A percentile compares a stretch with the other conserved stretches of the same genome.
phyloP scores from a whole-genome alignment of 2,888 invertebrate genomes.

The Drosophila rubida region DNA sequence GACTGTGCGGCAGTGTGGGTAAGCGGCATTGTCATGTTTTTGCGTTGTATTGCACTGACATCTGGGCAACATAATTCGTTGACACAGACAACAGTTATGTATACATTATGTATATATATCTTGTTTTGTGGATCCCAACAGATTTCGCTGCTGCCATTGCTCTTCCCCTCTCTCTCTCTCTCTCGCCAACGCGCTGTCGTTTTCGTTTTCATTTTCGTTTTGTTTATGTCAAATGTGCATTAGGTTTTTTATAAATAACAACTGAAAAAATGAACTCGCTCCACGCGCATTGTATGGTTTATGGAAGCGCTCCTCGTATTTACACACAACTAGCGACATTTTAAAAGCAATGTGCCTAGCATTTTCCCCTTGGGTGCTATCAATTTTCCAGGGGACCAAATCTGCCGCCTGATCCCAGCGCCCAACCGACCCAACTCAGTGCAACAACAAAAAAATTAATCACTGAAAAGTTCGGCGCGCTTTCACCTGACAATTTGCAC shows the following conservation, averaged over 20 bases:
- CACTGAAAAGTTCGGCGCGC: constrained; percentile 39
- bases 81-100: constrained; percentile 49
- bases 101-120: constrained; percentile 44
- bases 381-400: constrained; percentile 28
- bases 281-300: constrained; percentile 2
- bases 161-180: background rate
- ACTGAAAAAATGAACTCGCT: constrained; percentile 11
- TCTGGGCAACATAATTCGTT: constrained; percentile 72
- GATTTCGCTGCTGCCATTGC: constrained; percentile 31
- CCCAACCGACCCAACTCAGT: background rate
- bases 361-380: constrained; percentile 21
- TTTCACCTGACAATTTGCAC: constrained; percentile 49
- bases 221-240: constrained; percentile 57
- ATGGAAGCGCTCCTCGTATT: constrained; percentile 10
- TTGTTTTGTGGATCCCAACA: constrained; percentile 46
- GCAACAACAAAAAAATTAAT: constrained; percentile 31
- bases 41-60: constrained; percentile 70
- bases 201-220: constrained; percentile 17
- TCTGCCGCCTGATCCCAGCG: background rate
- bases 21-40: constrained; percentile 66
- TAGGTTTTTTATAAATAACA: constrained; percentile 49
- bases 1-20: background rate
- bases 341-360: constrained; percentile 30
- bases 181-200: no score
- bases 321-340: constrained; percentile 36